Conservation (phyloP, 2,888 invertebrate genomes). For the Gonocerus acuteangulatus region DNA sequence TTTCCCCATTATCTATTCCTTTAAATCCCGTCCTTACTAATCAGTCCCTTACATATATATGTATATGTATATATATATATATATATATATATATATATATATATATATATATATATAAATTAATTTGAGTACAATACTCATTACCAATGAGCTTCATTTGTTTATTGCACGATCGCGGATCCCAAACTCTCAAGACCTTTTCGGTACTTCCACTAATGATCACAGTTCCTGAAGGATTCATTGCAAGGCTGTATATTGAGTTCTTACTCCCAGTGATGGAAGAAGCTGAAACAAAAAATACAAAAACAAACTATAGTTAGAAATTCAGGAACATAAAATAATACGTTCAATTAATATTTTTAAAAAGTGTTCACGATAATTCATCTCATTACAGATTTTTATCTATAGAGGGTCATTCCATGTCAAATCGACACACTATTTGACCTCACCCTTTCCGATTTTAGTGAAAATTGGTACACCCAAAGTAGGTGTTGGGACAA, state of each 20-base stretch:
- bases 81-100: background rate
- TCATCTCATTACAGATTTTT: background rate
- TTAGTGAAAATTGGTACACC: too few species aligned
- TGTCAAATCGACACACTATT: too few species aligned
- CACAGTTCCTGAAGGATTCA: conserved; percentile 93
- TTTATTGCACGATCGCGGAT: conserved; percentile 88
- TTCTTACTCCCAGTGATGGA: conserved; percentile 94
- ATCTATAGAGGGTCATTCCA: too few species aligned
- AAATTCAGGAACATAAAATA: background rate
- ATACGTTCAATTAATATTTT: background rate
- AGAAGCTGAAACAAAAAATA: conserved; percentile 69
- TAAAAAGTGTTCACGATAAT: too few species aligned
- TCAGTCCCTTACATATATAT: too few species aligned
- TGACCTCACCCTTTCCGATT: too few species aligned
- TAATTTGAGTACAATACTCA: too few species aligned
- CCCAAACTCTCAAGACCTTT: conserved; percentile 92
- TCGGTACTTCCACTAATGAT: conserved; percentile 95
- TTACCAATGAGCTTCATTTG: conserved; percentile 85
- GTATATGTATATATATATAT: background rate
- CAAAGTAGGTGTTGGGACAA: too few species aligned
- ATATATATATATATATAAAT: background rate
- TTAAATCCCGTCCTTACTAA: too few species aligned
- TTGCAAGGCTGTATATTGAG: conserved; percentile 96
- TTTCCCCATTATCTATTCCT: too few species aligned
- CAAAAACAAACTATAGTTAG: background rate